Conservation (phyloP, 1,140 invertebrate species). For the Pogonomyrmex californicus region DNA sequence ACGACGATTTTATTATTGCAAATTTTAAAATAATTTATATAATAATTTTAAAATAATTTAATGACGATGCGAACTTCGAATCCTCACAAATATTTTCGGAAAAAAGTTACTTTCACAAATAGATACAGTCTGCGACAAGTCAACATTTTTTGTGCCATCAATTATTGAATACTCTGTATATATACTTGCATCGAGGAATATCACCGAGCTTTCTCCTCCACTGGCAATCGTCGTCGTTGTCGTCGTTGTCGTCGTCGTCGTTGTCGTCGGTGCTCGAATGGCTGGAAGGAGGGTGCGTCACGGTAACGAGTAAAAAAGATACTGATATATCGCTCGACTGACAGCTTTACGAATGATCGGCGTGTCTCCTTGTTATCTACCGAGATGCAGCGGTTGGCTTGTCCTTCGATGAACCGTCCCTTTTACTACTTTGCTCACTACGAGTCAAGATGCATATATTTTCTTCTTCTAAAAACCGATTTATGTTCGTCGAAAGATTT, state of each 20-base stretch:
- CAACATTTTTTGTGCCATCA: conserved; percentile 47
- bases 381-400: conserved; percentile 64
- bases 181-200: conserved; percentile 42
- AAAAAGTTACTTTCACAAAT: conserved; percentile 17
- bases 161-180: conserved; percentile 19
- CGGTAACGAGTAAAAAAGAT: conserved; percentile 76
- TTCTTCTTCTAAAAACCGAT: conserved; percentile 24
- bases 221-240: conserved; percentile 18
- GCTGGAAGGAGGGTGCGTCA: conserved; percentile 66
- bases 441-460: neutral
- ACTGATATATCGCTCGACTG: conserved; percentile 73
- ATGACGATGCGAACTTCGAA: neutral
- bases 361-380: conserved; percentile 73
- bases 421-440: conserved; percentile 14
- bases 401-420: conserved; percentile 30
- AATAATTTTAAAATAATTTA: neutral
- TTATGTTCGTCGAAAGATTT: conserved; percentile 16
- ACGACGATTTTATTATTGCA: neutral
- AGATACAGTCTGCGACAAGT: conserved; percentile 41
- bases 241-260: conserved; percentile 21
- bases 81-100: neutral
- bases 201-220: conserved; percentile 19
- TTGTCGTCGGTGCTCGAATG: conserved; percentile 29
- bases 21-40: neutral
- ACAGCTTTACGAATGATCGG: conserved; percentile 77